These are phyloP conservation scores for Paelopatides confundens DNA, from an alignment of 53 echinoderm and acorn worm genomes.

Conservation along the genomic window DNA sequence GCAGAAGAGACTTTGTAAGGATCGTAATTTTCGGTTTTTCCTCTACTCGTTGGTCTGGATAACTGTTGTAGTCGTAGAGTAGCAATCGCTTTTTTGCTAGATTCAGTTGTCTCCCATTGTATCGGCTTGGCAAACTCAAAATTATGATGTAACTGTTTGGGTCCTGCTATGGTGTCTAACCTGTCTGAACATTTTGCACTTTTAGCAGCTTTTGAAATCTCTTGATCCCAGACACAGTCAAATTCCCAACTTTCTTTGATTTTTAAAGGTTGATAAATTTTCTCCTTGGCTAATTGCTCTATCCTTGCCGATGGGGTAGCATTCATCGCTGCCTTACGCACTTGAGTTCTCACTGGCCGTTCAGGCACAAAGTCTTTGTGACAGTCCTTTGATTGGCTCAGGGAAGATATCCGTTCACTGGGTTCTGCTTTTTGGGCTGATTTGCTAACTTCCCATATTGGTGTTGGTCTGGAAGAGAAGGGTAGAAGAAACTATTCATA, in stretches of 20 bases:
- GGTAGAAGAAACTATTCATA: not conserved
- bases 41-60: slow-evolving; percentile 89
- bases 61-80: slow-evolving; percentile 94
- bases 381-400: slow-evolving; percentile 76
- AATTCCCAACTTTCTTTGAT: slow-evolving; percentile 94
- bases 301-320: slow-evolving; percentile 78
- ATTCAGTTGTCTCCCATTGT: slow-evolving; percentile 81
- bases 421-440: slow-evolving; percentile 80
- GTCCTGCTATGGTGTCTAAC: slow-evolving; percentile 80
- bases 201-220: slow-evolving; percentile 88
- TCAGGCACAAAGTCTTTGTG: slow-evolving; percentile 82
- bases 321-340: slow-evolving; percentile 77
- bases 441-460: slow-evolving; percentile 90
- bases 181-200: slow-evolving; percentile 85
- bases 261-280: slow-evolving; percentile 77
- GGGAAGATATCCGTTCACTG: slow-evolving; percentile 62
- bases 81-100: slow-evolving; percentile 89
- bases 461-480: slow-evolving; percentile 70
- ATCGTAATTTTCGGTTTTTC: slow-evolving; percentile 84
- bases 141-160: slow-evolving; percentile 73
- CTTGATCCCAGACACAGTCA: slow-evolving; percentile 94
- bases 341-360: slow-evolving; percentile 75
- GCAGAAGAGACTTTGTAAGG: slow-evolving; percentile 87
- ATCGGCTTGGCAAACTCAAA: slow-evolving; percentile 78
- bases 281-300: slow-evolving; percentile 82